Conservation (phyloP, 2,888 invertebrate genomes). For the Ophioninae sp. region DNA sequence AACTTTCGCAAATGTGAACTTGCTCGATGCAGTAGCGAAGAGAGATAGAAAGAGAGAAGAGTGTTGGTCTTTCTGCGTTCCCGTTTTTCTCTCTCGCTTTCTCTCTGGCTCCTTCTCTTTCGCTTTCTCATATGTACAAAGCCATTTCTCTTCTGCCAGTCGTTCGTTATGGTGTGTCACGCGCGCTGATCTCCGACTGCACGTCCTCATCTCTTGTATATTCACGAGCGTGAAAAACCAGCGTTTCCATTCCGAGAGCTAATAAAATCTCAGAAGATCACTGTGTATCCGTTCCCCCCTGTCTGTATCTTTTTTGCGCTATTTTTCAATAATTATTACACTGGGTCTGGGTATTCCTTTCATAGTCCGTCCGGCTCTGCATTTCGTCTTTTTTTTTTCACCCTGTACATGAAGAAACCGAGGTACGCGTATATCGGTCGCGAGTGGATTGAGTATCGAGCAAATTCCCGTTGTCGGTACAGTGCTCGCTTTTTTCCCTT, state of each 20-base stretch:
- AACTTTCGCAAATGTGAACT: not conserved
- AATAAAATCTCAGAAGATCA: constrained; percentile 62
- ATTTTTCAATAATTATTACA: not conserved
- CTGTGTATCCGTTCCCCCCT: constrained; percentile 3
- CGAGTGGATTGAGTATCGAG: constrained; percentile 37
- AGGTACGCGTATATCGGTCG: not conserved
- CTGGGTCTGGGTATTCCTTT: no score
- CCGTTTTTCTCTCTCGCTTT: no score
- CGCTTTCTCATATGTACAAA: not conserved
- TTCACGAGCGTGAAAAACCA: constrained; percentile 24
- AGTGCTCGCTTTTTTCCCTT: constrained; percentile 12
- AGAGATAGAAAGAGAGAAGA: not conserved
- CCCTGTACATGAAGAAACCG: not conserved
- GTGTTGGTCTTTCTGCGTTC: no score
- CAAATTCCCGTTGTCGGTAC: constrained; percentile 6
- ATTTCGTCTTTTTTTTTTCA: not conserved
- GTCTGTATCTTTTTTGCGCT: not conserved
- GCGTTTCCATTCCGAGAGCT: constrained; percentile 44
- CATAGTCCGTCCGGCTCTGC: no score
- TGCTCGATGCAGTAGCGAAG: not conserved
- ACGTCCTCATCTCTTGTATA: constrained; percentile 25
- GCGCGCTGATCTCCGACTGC: constrained; percentile 41
- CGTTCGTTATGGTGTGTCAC: constrained; percentile 64
- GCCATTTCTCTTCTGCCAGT: constrained; percentile 55
- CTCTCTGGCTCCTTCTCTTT: no score